Percentiles rank a stretch among this genome's conserved stretches.
These are phyloP conservation scores for Drosophila sproati DNA, from an alignment of 1,140 invertebrate species.

Conservation along the genomic window DNA sequence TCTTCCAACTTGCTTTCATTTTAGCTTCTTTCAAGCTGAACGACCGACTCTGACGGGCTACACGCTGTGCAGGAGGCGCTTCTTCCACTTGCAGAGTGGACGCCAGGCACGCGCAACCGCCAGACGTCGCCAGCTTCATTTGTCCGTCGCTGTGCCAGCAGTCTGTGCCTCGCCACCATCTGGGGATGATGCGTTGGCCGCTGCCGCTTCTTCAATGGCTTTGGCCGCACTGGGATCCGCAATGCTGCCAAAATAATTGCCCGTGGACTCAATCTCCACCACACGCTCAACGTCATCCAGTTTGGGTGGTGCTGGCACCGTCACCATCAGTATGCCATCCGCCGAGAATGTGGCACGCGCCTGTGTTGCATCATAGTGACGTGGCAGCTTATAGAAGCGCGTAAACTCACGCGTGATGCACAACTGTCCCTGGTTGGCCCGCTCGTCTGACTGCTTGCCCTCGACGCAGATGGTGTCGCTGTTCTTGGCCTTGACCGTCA, in stretches of 20 bases:
- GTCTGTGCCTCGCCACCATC: slow-evolving; percentile 58
- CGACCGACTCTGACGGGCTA: slow-evolving; percentile 72
- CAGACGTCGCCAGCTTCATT: slow-evolving; percentile 78
- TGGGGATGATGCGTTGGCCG: slow-evolving; percentile 12
- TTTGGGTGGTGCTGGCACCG: slow-evolving; percentile 77
- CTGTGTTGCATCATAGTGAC: slow-evolving; percentile 78
- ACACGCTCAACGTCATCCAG: slow-evolving; percentile 80
- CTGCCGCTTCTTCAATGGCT: slow-evolving; percentile 62
- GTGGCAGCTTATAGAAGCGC: slow-evolving; percentile 74
- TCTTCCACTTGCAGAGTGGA: slow-evolving; percentile 38
- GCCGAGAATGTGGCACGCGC: slow-evolving; percentile 77
- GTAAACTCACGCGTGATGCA: slow-evolving; percentile 77
- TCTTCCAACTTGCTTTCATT: neutral
- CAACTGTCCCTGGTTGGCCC: slow-evolving; percentile 64
- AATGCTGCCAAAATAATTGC: slow-evolving; percentile 77
- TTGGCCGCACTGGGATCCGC: slow-evolving; percentile 65
- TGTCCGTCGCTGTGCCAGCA: slow-evolving; percentile 68
- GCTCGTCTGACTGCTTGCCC: slow-evolving; percentile 73
- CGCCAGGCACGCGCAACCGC: slow-evolving; percentile 57
- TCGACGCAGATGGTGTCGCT: slow-evolving; percentile 74
- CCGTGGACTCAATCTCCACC: slow-evolving; percentile 75
- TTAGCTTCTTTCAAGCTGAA: slow-evolving; percentile 39
- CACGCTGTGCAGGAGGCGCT: slow-evolving; percentile 46
- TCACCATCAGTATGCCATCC: slow-evolving; percentile 79
- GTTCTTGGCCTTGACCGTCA: slow-evolving; percentile 75